Evolutionary conservation across 2,113 vertebrate species (phyloP).

Genomic region (Phalacrocorax aristotelis): DNA sequence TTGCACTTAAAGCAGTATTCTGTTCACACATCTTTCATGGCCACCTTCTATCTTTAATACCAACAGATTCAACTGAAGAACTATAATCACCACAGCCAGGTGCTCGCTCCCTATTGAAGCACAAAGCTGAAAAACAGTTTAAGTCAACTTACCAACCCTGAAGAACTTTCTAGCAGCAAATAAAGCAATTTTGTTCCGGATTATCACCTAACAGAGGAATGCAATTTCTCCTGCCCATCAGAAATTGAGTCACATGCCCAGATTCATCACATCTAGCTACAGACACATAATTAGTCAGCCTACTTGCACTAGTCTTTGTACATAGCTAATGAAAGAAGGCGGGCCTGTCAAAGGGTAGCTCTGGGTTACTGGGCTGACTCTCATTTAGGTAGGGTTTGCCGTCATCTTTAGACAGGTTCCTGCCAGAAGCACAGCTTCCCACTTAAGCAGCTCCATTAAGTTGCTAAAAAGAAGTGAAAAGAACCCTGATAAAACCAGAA

Average conservation of each 20-base stretch:
- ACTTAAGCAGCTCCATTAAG: neutral
- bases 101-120: rapidly evolving
- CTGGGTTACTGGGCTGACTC: neutral
- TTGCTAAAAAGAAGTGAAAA: neutral
- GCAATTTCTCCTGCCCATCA: neutral
- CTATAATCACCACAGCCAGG: neutral
- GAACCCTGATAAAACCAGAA: neutral
- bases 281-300: neutral
- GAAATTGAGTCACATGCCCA: neutral
- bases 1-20: neutral
- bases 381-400: neutral
- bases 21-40: neutral
- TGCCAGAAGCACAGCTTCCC: neutral
- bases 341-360: neutral
- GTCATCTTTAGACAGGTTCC: neutral
- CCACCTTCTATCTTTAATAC: neutral
- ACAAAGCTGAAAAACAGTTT: neutral
- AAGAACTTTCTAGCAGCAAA: neutral
- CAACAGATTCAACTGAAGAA: neutral
- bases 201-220: neutral
- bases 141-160: neutral
- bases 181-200: neutral
- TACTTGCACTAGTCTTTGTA: neutral
- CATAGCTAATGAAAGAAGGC: neutral
- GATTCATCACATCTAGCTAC: neutral